These are phyloP conservation scores for Willowsia nigromaculata DNA, from an alignment of 2,888 invertebrate genomes.

Conservation along the genomic window DNA sequence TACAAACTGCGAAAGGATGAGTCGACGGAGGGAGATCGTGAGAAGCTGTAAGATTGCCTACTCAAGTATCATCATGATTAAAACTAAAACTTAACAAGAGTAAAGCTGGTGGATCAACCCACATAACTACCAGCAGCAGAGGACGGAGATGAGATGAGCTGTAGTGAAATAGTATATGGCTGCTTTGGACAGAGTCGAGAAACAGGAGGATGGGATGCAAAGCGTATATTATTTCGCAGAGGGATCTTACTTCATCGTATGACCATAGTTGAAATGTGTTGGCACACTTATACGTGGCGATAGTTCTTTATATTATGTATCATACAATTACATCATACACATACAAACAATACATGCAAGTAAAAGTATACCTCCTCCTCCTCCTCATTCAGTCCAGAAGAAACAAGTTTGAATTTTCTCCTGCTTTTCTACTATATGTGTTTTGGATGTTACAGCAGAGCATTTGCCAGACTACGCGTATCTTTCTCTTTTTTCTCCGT, in stretches of 20 bases:
- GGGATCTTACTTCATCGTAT: neutral
- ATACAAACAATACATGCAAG: neutral
- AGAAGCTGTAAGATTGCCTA: conserved; percentile 58
- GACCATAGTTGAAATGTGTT: conserved; percentile 15
- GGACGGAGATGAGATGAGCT: conserved; percentile 19
- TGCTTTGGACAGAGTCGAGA: neutral
- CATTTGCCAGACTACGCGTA: neutral
- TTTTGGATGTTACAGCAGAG: neutral
- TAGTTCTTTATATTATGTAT: neutral
- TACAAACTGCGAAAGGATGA: conserved; percentile 46
- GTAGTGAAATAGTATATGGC: neutral
- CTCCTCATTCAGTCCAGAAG: neutral
- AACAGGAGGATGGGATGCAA: neutral
- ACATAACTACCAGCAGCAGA: neutral
- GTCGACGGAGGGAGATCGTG: conserved; percentile 57
- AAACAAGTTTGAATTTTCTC: conserved; percentile 50
- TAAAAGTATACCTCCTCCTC: neutral
- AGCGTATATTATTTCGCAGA: too few species aligned
- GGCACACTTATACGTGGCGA: conserved; percentile 23
- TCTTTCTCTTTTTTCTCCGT: neutral
- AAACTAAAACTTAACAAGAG: conserved; percentile 67
- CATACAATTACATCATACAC: neutral
- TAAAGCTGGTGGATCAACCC: conserved; percentile 63
- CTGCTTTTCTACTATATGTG: neutral
- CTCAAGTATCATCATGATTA: conserved; percentile 68